Base-by-base conservation (phyloP, 2,113 vertebrate species). In the Oreochromis niloticus region DNA sequence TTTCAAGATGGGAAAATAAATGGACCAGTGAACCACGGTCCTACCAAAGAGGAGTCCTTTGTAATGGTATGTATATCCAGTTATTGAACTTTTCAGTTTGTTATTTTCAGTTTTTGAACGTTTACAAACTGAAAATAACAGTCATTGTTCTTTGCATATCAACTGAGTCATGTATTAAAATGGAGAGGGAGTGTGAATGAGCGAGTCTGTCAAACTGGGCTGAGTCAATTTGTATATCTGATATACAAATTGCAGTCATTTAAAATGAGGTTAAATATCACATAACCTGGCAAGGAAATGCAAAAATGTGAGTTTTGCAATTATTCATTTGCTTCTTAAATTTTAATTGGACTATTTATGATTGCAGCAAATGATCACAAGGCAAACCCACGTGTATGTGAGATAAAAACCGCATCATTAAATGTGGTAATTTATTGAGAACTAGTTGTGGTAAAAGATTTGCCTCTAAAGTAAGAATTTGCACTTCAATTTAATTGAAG, bases 1-100 rank as follows among this genome's bases (percentile, higher is more conserved):
- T 52, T 91, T 94, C 9, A 57, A 99, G 98, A 99, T 96, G 98
- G 98, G 11, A 97, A 96, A 75, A 95, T 99, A 96, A 95, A 97
- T 4, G 97, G 97, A 34, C 97, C 97, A 1, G 95, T 99, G 55
- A 97, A 96, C 80, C 98, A 99, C 39, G 98, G 98, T 57, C 61
- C 96, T 34, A 98, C 97, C 73, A 97, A 96, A 2, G 96, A 96
- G 30, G 97, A 96, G 30, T 93, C 96, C 6, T 96, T 99, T 52
- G 87, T 99, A 73, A 94, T 93, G 97, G 99, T 99, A 96, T 24
- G 89, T 63, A 24, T 14, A 81, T 54, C 16, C 16, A 3, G 19
- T 32, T 79, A 14, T 41, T 75, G 0, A 41, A 50, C 27, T 43
- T 13, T 6, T 32, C 57, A 16, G 24, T 57, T 57, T 48, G 46